Evolutionary conservation across 2,113 vertebrate genomes (phyloP), one percentile per base, ranked within the genome.

Genomic region (Sceloporus tristichus): DNA sequence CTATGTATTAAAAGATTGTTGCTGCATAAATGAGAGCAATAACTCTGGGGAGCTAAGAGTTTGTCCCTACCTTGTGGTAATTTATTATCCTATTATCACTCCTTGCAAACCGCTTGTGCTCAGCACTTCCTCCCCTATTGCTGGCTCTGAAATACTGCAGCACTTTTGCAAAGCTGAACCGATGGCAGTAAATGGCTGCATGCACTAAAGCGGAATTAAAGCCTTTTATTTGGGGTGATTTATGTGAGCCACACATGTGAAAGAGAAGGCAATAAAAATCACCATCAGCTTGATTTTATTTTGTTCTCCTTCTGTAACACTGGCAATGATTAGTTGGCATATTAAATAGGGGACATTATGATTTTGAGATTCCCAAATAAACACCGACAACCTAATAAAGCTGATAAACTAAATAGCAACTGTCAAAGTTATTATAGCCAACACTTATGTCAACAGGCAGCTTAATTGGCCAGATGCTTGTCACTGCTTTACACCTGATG

Each of bases 31-130:
- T 86, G 90, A 89, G 53, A 89, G 83, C 74, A 85, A 8, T 82
- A 91, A 34, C 77, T 93, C 84, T 88, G 9, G 48, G 62, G 65
- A 0, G 0, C 9, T 77, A 82, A 90, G 87, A 90, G 73, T 86
- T 94, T 93, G 81, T 83, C 86, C 94, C 94, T 84, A 89, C 85
- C 88, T 89, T 88, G 71, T 76, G 87, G 86, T 93, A 96, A 96
- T 97, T 97, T 97, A 97, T 95, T 95, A 95, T 92, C 90, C 92
- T 96, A 93, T 97, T 97, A 97, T 93, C 90, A 90, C 91, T 95
- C 95, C 94, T 94, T 94, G 93, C 92, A 96, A 95, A 94, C 92
- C 92, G 92, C 96, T 96, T 95, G 84, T 84, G 81, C 85, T 95
- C 92, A 93, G 96, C 95, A 95, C 83, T 96, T 93, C 85, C 86